Evolutionary conservation across 53 echinoderm and acorn worm genomes (phyloP), one percentile per base, ranked within the genome.

Genomic region (Arbacia lixula): DNA sequence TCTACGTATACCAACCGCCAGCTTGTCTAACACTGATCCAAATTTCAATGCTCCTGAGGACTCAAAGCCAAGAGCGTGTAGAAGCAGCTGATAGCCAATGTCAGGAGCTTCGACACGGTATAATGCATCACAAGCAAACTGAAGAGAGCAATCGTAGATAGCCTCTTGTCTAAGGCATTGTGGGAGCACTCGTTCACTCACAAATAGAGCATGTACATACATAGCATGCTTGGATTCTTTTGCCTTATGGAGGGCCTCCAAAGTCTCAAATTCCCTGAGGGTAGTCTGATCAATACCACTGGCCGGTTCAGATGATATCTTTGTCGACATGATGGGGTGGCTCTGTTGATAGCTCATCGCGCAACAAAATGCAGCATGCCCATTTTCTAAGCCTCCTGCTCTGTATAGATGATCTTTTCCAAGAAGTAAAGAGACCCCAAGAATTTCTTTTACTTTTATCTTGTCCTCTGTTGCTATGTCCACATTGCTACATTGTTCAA

Each of bases 391-490:
- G 2, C n/a, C 8, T 26, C 12, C 1, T 1, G 19, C 4, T 26
- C n/a, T n/a, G n/a, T n/a, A n/a, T n/a, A n/a, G n/a, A n/a, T n/a
- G n/a, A n/a, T 6, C 69, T 5, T 24, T 19, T 17, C 25, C 1
- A 69, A 43, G 26, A 66, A 43, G 26, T 4, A 27, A 27, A 28
- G 29, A 41, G 14, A 69, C 69, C 43, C 69, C 69, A 22, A 69
- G 42, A 19, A 69, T 24, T 69, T 41, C 69, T 27, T 26, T 27
- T 8, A 43, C 43, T 69, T 42, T 69, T 14, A 69, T 42, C 69
- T 69, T 69, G 26, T 41, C 42, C 25, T 69, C 69, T 5, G 28
- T 3, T 14, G 69, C 25, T 6, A 68, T 42, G n/a, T 42, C 69
- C 3, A 41, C 69, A 37, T 5, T 42, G 27, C 4, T 26, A 9